phyloP scores from a whole-genome alignment of 2,113 vertebrate species.

The Serilophus lunatus region DNA sequence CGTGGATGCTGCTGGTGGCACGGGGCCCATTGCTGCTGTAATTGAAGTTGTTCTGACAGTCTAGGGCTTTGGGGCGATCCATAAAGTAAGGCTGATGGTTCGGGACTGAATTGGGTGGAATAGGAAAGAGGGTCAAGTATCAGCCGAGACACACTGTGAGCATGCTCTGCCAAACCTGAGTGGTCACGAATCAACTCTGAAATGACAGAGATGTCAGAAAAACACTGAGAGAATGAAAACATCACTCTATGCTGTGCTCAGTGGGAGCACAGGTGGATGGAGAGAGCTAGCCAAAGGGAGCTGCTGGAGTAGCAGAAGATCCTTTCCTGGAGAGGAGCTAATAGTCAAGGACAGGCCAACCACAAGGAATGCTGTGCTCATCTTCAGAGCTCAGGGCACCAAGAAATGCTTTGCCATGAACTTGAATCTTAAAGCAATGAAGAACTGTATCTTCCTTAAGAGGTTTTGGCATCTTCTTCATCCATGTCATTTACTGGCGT shows the following conservation, averaged over 20 bases:
- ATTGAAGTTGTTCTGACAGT: conserved; percentile 65
- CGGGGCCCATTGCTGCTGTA: conserved; percentile 55
- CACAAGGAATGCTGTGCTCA: neutral
- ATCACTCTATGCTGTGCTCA: neutral
- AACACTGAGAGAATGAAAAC: neutral
- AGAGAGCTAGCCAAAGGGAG: neutral
- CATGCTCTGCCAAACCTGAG: neutral
- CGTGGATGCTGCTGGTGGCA: conserved; percentile 54
- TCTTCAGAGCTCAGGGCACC: neutral
- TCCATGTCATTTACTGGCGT: neutral
- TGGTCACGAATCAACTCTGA: neutral
- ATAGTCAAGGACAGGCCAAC: neutral
- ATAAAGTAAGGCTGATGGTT: conserved; percentile 36
- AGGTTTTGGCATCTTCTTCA: neutral
- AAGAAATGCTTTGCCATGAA: neutral
- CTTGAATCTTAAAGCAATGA: neutral
- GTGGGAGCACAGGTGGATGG: neutral
- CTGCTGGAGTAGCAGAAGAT: neutral
- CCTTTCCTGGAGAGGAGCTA: neutral
- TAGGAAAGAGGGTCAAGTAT: neutral
- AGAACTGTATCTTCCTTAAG: neutral
- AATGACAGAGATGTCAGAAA: neutral
- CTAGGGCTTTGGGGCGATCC: conserved; percentile 44
- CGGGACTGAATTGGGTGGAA: conserved; percentile 2
- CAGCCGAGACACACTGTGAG: neutral